Base-by-base conservation (phyloP, 2,888 invertebrate species). In the Scaptodrosophila latifasciaeformis region DNA sequence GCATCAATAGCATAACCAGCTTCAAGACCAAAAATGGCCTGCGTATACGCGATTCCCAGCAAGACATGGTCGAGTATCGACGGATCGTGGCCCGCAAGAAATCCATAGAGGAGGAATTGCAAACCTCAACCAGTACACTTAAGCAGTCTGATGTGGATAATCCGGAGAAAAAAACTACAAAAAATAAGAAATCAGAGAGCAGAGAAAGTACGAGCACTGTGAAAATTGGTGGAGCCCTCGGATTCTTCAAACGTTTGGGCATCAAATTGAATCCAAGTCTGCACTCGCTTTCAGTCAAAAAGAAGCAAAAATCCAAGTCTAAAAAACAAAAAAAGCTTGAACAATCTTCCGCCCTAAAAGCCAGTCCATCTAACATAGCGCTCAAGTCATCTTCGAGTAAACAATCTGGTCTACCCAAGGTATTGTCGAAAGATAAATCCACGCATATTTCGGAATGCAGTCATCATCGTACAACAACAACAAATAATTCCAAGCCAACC, bases 1-100 rank as follows among this genome's bases (percentile, higher is more conserved):
- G 48, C 12, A 57, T 39, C 21, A 40, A 50, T 10, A 66, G 64
- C 29, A 2, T 50, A 5, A 52, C 37, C 27, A 59, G 48, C 6
- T 39, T 58, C 9, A 35, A 12, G 27, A 34, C 46, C 17, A 13
- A 10, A 1, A 34, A 17, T 0, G 57, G 54, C 1, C 35, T 15
- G 0, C 48, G 31, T 1, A 19, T 31, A 2, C 53, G 43, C 0
- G 37, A 27, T 7, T 56, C 55, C 0, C 5, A 48, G 1, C 17
- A 46, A 2, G 56, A 47, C n/a, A 5, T 54, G 45, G n/a, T 7
- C 1, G 19, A 37, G 5, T 57, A 49, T 47, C 37, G 17, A 2
- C 48, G 49, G 10, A 29, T 54, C 42, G 48, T 35, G 4, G 52
- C 24, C 17, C 51, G 54, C 10, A 29, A 17, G 0, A n/a, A 24